Percentiles rank a stretch among this genome's conserved stretches.
Conservation (phyloP, 2,888 invertebrate genomes). For the Xestia rhomboidea region DNA sequence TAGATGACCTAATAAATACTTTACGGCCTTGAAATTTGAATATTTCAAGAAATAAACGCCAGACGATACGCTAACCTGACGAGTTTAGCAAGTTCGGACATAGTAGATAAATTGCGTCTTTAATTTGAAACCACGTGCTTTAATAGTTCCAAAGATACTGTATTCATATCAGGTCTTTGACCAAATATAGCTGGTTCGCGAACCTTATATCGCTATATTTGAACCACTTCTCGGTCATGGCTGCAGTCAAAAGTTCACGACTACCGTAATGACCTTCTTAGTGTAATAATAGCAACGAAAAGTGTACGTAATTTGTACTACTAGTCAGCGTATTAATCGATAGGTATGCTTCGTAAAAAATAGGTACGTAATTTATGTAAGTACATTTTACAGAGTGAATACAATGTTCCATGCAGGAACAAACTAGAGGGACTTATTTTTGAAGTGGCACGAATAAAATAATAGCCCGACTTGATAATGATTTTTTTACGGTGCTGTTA, state of each 20-base stretch:
- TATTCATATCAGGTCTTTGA: background rate
- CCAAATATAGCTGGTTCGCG: background rate
- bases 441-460: background rate
- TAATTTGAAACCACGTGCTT: slow-evolving; percentile 1
- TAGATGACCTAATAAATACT: slow-evolving; percentile 35
- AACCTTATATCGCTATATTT: background rate
- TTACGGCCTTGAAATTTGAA: slow-evolving; percentile 31
- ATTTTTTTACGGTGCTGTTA: background rate
- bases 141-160: background rate
- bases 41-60: slow-evolving; percentile 17
- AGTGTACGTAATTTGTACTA: background rate
- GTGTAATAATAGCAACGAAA: slow-evolving; percentile 4
- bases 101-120: background rate
- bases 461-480: slow-evolving; percentile 2
- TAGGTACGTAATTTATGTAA: background rate
- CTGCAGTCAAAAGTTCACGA: slow-evolving; percentile 12
- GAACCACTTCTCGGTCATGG: slow-evolving; percentile 1
- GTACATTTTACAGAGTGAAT: background rate
- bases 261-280: background rate
- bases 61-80: background rate
- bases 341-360: background rate
- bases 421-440: background rate
- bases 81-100: slow-evolving; percentile 14
- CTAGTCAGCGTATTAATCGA: background rate
- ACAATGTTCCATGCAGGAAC: background rate